phyloP scores from a whole-genome alignment of 1,140 invertebrate genomes.

The Antheraea mylitta region DNA sequence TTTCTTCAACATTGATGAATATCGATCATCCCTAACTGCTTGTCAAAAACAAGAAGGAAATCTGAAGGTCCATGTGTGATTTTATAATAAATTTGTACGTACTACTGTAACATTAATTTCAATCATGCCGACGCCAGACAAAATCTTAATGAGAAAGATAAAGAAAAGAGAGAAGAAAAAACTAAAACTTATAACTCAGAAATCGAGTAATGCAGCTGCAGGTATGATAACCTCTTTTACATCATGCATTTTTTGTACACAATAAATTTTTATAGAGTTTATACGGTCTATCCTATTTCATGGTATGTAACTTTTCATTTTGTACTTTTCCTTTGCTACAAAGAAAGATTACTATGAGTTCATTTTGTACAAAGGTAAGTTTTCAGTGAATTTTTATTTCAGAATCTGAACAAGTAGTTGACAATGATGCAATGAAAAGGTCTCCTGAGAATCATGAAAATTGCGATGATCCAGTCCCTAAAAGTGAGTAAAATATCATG shows the following conservation, averaged over 20 bases:
- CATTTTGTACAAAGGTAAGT: not conserved
- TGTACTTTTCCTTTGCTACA: not conserved
- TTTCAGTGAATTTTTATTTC: constrained; percentile 15
- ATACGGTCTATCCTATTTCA: not conserved
- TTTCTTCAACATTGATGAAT: no score
- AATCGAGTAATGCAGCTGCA: constrained; percentile 50
- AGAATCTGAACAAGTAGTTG: constrained; percentile 23
- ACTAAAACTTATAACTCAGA: constrained; percentile 79
- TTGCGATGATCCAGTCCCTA: constrained; percentile 27
- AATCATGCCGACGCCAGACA: constrained; percentile 86
- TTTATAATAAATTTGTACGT: not conserved
- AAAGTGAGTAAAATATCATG: constrained; percentile 35
- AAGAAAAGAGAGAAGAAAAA: constrained; percentile 87
- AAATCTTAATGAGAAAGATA: constrained; percentile 88
- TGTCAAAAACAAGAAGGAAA: no score
- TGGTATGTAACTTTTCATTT: not conserved
- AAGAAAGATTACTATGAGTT: no score
- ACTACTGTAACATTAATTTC: not conserved
- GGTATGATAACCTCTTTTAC: constrained; percentile 46
- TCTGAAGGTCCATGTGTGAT: constrained; percentile 2
- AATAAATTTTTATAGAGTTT: not conserved
- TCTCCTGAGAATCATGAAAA: constrained; percentile 35
- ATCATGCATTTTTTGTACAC: not conserved
- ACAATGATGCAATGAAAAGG: constrained; percentile 43
- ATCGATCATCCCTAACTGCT: no score